Evolutionary conservation across 2,113 vertebrate genomes (phyloP), one percentile per base, ranked within the genome.

Genomic region (Chloebia gouldiae): DNA sequence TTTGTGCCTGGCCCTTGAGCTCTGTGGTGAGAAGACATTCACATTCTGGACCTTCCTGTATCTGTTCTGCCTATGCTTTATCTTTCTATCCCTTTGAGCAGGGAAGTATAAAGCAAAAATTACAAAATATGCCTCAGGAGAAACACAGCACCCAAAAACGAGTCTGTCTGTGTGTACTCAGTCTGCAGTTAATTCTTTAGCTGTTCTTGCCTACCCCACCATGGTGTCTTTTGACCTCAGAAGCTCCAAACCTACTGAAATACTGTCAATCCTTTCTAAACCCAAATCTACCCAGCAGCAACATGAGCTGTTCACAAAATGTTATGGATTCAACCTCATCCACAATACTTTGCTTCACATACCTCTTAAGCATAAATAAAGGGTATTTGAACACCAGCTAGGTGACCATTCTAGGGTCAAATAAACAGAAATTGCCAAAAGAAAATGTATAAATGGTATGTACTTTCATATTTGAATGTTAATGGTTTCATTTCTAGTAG

Each of bases 401-500:
- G 6, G 6, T 33, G 23, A 85, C 50, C 0, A 1, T 65, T 33
- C n/a, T 80, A 39, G 20, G 68, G 30, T 40, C 70, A 93, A 91
- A 80, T 51, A 73, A 66, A 81, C 4, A 57, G 17, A 76, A 85
- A 56, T 9, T 73, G 30, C 8, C 35, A 47, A 49, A 93, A 84
- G 44, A 86, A 94, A 79, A 53, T 12, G 7, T 35, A 57, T 33
- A 64, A 91, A 90, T 64, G 33, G 49, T 57, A 66, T 24, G 3
- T 49, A 57, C 37, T 94, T 92, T 64, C 66, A 10, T 59, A 86
- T 81, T 80, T 92, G 72, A 86, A 85, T 80, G 37, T 45, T 87
- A 88, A 88, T 44, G 66, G 44, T 84, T 95, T 95, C 45, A 92
- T 93, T 95, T 96, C 75, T 69, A 76, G 72, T 54, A 68, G 33